Evolutionary conservation across 2,113 vertebrate species (phyloP).

Genomic region (Mobula birostris): DNA sequence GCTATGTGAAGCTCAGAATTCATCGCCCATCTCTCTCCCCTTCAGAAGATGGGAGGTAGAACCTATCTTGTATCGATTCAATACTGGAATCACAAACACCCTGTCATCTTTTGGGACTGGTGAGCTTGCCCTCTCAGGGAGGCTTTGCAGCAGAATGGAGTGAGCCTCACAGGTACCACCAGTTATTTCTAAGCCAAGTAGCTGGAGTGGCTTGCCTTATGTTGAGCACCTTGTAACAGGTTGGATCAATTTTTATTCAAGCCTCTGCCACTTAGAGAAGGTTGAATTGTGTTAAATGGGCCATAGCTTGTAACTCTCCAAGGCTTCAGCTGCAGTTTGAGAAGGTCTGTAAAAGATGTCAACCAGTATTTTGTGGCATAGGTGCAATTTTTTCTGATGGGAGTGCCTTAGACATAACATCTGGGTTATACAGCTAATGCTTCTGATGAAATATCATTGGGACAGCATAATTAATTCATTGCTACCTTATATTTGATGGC

Average conservation of each 20-base stretch:
- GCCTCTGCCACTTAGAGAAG: constrained; percentile 29
- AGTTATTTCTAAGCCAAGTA: not conserved
- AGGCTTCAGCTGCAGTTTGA: not conserved
- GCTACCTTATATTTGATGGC: constrained; percentile 38
- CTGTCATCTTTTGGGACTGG: not conserved
- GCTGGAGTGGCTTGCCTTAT: not conserved
- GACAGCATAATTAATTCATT: constrained; percentile 50
- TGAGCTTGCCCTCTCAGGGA: not conserved
- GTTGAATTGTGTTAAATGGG: constrained; percentile 35
- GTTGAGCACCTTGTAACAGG: not conserved
- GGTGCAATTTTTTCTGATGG: constrained; percentile 43
- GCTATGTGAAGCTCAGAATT: too few relatives aligned
- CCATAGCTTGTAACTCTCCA: constrained; percentile 26
- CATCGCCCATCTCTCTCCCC: too few relatives aligned
- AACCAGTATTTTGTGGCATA: constrained; percentile 11
- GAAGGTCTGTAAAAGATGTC: constrained; percentile 11
- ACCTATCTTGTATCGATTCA: too few relatives aligned
- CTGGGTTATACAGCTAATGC: constrained; percentile 44
- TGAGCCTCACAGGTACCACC: not conserved
- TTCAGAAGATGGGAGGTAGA: too few relatives aligned
- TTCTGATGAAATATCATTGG: constrained; percentile 46
- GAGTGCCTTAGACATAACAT: constrained; percentile 43
- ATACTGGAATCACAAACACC: not conserved
- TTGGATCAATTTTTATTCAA: constrained; percentile 8
- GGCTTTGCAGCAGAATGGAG: not conserved